A percentile compares a stretch with the other conserved stretches of the same genome.
These are phyloP conservation scores for Creontiades dilutus DNA, from an alignment of 2,888 invertebrate species.

Conservation along the genomic window DNA sequence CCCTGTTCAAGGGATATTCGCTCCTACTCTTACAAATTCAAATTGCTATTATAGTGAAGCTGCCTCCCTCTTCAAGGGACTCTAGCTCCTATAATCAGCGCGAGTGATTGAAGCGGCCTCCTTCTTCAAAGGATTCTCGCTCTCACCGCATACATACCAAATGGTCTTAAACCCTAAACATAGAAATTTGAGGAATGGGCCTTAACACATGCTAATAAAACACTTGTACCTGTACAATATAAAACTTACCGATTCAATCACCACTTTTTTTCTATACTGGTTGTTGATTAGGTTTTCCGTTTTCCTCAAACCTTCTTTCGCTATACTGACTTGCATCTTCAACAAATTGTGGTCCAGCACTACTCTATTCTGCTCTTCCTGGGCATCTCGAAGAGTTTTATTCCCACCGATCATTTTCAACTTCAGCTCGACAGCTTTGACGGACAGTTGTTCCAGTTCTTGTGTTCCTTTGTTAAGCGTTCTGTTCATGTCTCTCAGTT, in stretches of 20 bases:
- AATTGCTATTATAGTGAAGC: too few relatives aligned
- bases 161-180: too few relatives aligned
- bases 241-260: slow-evolving; percentile 84
- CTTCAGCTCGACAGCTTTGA: slow-evolving; percentile 50
- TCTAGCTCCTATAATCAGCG: too few relatives aligned
- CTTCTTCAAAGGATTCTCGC: too few relatives aligned
- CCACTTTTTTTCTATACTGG: slow-evolving; percentile 85
- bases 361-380: slow-evolving; percentile 66
- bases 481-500: slow-evolving; percentile 81
- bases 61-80: too few relatives aligned
- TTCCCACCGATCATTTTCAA: slow-evolving; percentile 69
- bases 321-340: slow-evolving; percentile 84
- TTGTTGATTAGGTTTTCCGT: slow-evolving; percentile 84
- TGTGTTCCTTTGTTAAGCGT: slow-evolving; percentile 79
- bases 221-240: too few relatives aligned
- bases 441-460: slow-evolving; percentile 78
- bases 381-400: slow-evolving; percentile 64
- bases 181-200: too few relatives aligned
- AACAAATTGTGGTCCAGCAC: slow-evolving; percentile 77
- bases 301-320: slow-evolving; percentile 83
- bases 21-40: too few relatives aligned
- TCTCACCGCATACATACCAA: too few relatives aligned
- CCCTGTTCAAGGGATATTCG: too few relatives aligned
- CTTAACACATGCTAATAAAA: too few relatives aligned
- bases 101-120: too few relatives aligned